These are phyloP conservation scores for Euschistus heros DNA, from an alignment of 1,140 invertebrate genomes.

Conservation along the genomic window DNA sequence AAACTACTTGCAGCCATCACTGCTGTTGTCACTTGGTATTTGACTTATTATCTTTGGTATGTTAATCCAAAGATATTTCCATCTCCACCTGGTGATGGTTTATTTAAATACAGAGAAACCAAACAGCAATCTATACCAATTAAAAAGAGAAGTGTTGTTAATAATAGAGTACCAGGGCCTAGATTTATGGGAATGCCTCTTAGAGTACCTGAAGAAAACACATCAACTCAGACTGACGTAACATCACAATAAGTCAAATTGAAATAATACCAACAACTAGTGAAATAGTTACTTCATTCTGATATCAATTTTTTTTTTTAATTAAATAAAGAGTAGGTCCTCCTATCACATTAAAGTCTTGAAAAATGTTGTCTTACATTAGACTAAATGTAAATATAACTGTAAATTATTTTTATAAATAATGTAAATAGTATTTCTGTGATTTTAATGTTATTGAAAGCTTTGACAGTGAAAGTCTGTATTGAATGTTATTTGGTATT, in stretches of 20 bases:
- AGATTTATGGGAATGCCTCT: slow-evolving; percentile 18
- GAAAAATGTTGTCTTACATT: not conserved
- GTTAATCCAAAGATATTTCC: not conserved
- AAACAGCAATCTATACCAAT: not conserved
- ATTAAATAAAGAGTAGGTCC: no score
- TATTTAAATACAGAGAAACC: slow-evolving; percentile 14
- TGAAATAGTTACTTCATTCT: no score
- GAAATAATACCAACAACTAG: no score
- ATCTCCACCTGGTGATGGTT: slow-evolving; percentile 4
- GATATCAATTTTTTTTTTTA: no score
- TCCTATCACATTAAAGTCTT: no score
- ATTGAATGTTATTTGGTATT: no score
- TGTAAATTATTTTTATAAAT: not conserved
- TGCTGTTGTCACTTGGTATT: slow-evolving; percentile 19
- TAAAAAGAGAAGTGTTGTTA: not conserved
- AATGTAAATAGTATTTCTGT: not conserved
- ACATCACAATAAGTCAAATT: no score
- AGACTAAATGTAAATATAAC: not conserved
- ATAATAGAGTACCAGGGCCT: not conserved
- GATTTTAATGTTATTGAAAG: no score
- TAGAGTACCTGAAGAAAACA: slow-evolving; percentile 9
- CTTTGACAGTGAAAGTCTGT: no score
- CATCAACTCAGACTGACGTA: not conserved
- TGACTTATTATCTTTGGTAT: slow-evolving; percentile 14
- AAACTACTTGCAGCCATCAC: slow-evolving; percentile 80